Evolutionary conservation across 2,797 vertebrate species (phyloP).

Genomic region (Fundulus diaphanus): DNA sequence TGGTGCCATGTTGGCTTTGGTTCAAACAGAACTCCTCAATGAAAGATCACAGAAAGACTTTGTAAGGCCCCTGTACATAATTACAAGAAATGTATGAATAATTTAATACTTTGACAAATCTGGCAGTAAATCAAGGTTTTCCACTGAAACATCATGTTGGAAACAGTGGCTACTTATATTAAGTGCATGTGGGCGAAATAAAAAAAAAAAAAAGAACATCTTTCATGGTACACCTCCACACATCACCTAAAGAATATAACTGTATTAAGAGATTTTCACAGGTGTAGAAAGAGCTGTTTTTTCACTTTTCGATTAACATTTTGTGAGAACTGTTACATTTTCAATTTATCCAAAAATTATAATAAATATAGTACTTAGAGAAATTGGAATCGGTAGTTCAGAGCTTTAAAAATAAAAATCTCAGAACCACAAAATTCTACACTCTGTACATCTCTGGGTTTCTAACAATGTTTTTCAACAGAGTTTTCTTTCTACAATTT

Average conservation of each 20-base stretch:
- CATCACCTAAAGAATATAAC: not conserved
- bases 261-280: not conserved
- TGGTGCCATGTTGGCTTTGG: not conserved
- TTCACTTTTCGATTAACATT: not conserved
- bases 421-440: too few relatives aligned
- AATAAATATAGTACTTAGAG: constrained; percentile 5
- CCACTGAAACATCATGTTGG: not conserved
- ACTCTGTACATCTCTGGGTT: not conserved
- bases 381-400: not conserved
- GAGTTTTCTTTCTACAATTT: not conserved
- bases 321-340: not conserved
- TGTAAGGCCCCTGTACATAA: not conserved
- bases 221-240: not conserved
- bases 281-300: not conserved
- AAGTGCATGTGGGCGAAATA: not conserved
- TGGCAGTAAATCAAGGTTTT: not conserved
- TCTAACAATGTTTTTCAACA: not conserved
- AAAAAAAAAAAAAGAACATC: not conserved
- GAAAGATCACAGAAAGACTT: not conserved
- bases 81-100: not conserved
- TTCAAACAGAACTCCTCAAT: not conserved
- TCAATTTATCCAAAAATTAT: not conserved
- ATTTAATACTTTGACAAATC: not conserved
- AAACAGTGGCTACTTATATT: not conserved
- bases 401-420: not conserved